Conservation (phyloP, 2,113 vertebrate species). For the Menidia beryllina region DNA sequence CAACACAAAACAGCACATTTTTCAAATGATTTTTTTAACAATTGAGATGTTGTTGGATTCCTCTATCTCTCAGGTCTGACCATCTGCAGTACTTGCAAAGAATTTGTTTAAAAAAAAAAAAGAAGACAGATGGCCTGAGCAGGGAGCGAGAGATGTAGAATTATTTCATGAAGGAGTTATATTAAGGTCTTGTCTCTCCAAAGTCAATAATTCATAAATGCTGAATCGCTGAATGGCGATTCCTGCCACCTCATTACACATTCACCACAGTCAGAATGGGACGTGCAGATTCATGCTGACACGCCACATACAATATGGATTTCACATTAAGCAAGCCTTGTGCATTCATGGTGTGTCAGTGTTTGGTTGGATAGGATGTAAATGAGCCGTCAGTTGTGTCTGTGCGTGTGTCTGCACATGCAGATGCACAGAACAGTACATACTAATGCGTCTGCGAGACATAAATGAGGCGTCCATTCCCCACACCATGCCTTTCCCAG, state of each 20-base stretch:
- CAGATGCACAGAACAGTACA: background rate
- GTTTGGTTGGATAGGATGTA: conserved; percentile 42
- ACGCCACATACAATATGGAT: conserved; percentile 60
- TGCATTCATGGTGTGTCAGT: conserved; percentile 38
- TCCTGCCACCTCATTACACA: conserved; percentile 79
- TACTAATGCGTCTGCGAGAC: conserved; percentile 43
- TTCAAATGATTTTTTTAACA: too few relatives aligned
- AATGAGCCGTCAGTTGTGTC: conserved; percentile 59
- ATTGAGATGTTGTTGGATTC: background rate
- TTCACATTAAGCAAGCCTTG: conserved; percentile 51
- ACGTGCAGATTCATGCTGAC: conserved; percentile 69
- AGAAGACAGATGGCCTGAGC: conserved; percentile 14
- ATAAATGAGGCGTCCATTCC: conserved; percentile 61
- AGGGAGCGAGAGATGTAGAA: conserved; percentile 34
- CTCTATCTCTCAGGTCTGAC: conserved; percentile 18
- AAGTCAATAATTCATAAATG: conserved; percentile 80
- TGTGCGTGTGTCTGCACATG: background rate
- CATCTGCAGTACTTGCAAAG: conserved; percentile 56
- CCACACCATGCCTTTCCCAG: conserved; percentile 44
- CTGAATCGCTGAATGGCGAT: conserved; percentile 75
- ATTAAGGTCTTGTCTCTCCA: conserved; percentile 71
- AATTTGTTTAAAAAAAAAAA: conserved; percentile 18
- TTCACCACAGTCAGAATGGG: conserved; percentile 68
- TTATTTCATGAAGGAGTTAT: conserved; percentile 73
- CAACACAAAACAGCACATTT: too few relatives aligned